phyloP scores from a whole-genome alignment of 35 echinoderm and acorn worm genomes.

The Lytechinus variegatus region DNA sequence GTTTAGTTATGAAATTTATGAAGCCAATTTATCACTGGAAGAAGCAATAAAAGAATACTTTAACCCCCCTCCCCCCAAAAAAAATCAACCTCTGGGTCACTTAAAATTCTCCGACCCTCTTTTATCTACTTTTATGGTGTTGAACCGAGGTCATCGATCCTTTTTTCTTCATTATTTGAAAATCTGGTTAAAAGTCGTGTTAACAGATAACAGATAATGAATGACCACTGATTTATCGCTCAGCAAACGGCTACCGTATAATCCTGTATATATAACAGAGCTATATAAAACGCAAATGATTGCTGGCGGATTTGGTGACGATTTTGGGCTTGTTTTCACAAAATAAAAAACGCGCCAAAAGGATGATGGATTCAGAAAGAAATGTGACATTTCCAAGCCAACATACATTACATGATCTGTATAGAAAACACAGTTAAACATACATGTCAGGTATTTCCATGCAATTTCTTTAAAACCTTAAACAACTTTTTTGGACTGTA shows the following conservation, averaged over 20 bases:
- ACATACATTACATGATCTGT: no score
- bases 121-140: not conserved
- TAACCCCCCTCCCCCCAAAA: no score
- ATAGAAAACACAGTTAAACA: no score
- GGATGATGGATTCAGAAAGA: no score
- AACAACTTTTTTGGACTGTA: no score
- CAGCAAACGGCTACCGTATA: not conserved
- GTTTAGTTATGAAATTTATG: no score
- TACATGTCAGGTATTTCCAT: no score
- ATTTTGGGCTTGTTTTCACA: not conserved
- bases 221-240: not conserved
- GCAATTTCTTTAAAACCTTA: no score
- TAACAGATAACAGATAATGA: not conserved
- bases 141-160: not conserved
- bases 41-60: no score
- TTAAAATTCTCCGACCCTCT: not conserved
- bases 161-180: not conserved
- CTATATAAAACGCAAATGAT: not conserved
- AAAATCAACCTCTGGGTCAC: not conserved
- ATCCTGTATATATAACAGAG: not conserved
- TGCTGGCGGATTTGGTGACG: not conserved
- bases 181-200: constrained; percentile 12
- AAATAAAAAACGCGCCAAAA: not conserved
- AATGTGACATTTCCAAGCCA: no score
- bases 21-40: no score